phyloP scores from a whole-genome alignment of 2,888 invertebrate genomes.

The Xanthia icteritia region DNA sequence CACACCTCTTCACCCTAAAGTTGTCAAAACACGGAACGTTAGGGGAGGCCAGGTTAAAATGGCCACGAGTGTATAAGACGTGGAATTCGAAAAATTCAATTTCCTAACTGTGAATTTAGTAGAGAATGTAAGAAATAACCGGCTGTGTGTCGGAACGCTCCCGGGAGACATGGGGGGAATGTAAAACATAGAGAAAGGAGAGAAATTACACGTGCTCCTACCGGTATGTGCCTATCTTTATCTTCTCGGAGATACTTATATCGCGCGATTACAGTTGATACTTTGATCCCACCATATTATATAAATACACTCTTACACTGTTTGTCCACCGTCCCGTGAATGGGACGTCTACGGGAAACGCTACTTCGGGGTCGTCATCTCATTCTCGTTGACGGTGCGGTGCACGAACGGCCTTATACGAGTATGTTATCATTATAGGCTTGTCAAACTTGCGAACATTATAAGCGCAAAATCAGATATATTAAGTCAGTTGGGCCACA shows the following conservation, averaged over 20 bases:
- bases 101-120: constrained; percentile 88
- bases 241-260: constrained; percentile 54
- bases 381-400: no score
- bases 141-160: constrained; percentile 78
- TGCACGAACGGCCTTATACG: no score
- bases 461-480: not conserved
- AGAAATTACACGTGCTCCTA: constrained; percentile 77
- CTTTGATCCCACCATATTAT: not conserved
- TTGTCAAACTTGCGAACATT: not conserved
- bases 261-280: constrained; percentile 23
- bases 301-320: not conserved
- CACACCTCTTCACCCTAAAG: constrained; percentile 64
- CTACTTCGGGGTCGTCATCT: no score
- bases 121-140: constrained; percentile 85
- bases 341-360: no score
- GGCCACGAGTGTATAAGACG: constrained; percentile 73
- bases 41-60: constrained; percentile 72
- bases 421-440: not conserved
- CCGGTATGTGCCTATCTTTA: constrained; percentile 69
- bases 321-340: no score
- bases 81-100: constrained; percentile 88
- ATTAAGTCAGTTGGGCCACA: not conserved
- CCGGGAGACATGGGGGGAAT: constrained; percentile 78
- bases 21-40: constrained; percentile 33
- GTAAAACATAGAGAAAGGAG: constrained; percentile 81